Evolutionary conservation across 2,888 invertebrate species (phyloP).

Genomic region (Clanis bilineata): DNA sequence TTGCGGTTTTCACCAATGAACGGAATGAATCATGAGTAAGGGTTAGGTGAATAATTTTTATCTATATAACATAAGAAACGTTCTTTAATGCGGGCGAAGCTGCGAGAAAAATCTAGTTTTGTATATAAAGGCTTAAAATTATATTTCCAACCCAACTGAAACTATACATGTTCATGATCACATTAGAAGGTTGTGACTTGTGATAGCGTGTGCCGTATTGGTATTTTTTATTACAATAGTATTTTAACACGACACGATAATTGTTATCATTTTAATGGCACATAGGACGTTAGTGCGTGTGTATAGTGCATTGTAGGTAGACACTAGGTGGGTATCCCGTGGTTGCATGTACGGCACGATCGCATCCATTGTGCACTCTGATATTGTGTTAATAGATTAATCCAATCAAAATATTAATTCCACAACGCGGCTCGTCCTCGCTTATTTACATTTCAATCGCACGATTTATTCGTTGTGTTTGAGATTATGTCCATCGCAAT

Average conservation of each 20-base stretch:
- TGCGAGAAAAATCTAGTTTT: too few relatives aligned
- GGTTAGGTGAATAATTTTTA: too few relatives aligned
- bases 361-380: constrained; percentile 56
- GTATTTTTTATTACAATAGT: constrained; percentile 25
- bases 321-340: neutral
- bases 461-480: constrained; percentile 62
- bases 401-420: constrained; percentile 81
- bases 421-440: constrained; percentile 59
- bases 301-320: neutral
- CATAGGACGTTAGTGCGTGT: neutral
- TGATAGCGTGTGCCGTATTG: neutral
- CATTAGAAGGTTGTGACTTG: neutral
- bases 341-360: constrained; percentile 35
- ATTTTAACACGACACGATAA: constrained; percentile 27
- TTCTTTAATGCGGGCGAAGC: too few relatives aligned
- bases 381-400: constrained; percentile 78
- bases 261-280: constrained; percentile 21
- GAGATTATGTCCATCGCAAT: constrained; percentile 53
- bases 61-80: too few relatives aligned
- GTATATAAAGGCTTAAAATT: neutral
- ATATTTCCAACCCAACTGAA: neutral
- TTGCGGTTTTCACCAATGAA: too few relatives aligned
- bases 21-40: too few relatives aligned
- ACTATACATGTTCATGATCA: neutral
- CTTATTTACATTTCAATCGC: constrained; percentile 72